Evolutionary conservation across 2,888 invertebrate genomes (phyloP).

Genomic region (Dynastes maya): DNA sequence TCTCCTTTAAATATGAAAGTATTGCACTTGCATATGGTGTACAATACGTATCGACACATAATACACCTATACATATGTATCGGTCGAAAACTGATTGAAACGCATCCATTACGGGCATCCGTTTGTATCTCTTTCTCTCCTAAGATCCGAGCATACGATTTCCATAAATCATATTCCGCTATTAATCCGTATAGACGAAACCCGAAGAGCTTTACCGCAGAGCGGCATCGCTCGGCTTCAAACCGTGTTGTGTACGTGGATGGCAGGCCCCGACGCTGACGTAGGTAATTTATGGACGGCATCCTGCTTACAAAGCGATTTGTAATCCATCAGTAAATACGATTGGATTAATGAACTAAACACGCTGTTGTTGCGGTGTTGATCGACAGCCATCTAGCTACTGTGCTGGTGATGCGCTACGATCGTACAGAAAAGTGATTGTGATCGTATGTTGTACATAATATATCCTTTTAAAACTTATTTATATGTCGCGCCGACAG

Average conservation of each 20-base stretch:
- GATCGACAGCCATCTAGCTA: conserved; percentile 41
- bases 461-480: too few relatives aligned
- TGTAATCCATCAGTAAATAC: conserved; percentile 53
- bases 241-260: neutral
- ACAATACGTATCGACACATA: too few relatives aligned
- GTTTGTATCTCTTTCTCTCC: too few relatives aligned
- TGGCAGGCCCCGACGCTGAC: neutral
- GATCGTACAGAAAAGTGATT: too few relatives aligned
- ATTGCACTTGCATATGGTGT: too few relatives aligned
- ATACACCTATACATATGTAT: too few relatives aligned
- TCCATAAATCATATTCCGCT: conserved; percentile 35
- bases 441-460: too few relatives aligned
- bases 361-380: conserved; percentile 48
- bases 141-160: neutral
- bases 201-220: neutral
- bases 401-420: too few relatives aligned
- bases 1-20: too few relatives aligned
- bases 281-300: conserved; percentile 40
- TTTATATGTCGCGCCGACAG: too few relatives aligned
- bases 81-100: neutral
- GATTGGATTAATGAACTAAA: conserved; percentile 53
- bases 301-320: conserved; percentile 44
- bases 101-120: neutral
- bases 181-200: conserved; percentile 24
- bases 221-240: neutral